Conservation (phyloP, 2,797 vertebrate genomes). For the Nyctalus aviator region DNA sequence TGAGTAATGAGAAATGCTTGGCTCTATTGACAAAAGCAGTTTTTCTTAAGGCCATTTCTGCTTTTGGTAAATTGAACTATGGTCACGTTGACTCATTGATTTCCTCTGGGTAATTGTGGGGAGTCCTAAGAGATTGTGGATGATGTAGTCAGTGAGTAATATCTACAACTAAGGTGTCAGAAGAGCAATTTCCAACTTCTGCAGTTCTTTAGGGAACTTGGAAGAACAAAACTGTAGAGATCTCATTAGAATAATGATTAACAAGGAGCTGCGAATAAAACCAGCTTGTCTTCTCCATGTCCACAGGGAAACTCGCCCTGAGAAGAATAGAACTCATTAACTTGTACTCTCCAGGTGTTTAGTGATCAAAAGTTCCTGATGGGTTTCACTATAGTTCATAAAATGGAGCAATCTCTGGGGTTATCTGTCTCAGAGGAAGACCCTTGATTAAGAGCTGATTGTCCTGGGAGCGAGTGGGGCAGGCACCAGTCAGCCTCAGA, state of each 20-base stretch:
- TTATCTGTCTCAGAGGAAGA: not conserved
- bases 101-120: not conserved
- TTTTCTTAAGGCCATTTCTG: not conserved
- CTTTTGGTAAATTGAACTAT: not conserved
- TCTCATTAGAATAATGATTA: conserved; percentile 50
- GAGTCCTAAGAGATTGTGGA: conserved; percentile 19
- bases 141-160: not conserved
- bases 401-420: conserved; percentile 50
- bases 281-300: not conserved
- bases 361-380: conserved; percentile 74
- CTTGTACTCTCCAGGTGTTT: not conserved
- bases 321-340: conserved; percentile 21
- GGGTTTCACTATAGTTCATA: conserved; percentile 53
- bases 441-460: not conserved
- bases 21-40: not conserved
- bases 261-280: not conserved
- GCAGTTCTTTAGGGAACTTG: conserved; percentile 36
- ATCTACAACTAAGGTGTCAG: not conserved
- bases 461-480: not conserved
- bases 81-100: not conserved
- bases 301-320: conserved; percentile 33
- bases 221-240: conserved; percentile 37
- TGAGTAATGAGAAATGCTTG: not conserved
- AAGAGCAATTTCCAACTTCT: not conserved
- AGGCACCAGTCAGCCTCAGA: not conserved